Conservation (phyloP, 92 coral and sea anemone species). For the Scolanthus callimorphus region DNA sequence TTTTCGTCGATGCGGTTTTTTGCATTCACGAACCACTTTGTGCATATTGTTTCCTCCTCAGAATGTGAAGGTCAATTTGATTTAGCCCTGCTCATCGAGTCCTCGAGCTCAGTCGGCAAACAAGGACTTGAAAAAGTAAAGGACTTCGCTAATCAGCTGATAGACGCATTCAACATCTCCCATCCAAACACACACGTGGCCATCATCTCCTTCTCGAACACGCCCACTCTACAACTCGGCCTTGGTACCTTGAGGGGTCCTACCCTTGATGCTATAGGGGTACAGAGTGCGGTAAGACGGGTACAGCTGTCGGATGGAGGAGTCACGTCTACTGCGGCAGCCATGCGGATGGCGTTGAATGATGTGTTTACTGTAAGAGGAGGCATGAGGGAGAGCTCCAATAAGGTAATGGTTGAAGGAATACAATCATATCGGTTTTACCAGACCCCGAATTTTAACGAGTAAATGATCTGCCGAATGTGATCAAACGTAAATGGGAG, state of each 20-base stretch:
- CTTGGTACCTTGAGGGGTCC: conserved; percentile 44
- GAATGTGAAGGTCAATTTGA: conserved; percentile 59
- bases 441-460: no score
- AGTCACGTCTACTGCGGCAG: conserved; percentile 17
- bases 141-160: conserved; percentile 46
- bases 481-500: no score
- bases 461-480: no score
- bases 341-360: conserved; percentile 28
- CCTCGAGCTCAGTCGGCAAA: conserved; percentile 44
- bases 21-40: no score
- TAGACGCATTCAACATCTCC: conserved; percentile 52
- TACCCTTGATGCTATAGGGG: conserved; percentile 1
- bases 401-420: conserved; percentile 36
- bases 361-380: conserved; percentile 36
- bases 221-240: conserved; percentile 34
- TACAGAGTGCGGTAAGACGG: conserved; percentile 27
- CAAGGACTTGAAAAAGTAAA: conserved; percentile 47
- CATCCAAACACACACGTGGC: conserved; percentile 45
- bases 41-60: conserved; percentile 7
- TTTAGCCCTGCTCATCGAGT: conserved; percentile 52
- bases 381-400: conserved; percentile 42
- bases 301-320: conserved; percentile 14
- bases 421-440: no score
- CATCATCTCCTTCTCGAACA: conserved; percentile 41
- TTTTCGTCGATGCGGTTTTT: no score